These are phyloP conservation scores for Cotesia glomerata DNA, from an alignment of 1,140 invertebrate genomes.

Conservation along the genomic window DNA sequence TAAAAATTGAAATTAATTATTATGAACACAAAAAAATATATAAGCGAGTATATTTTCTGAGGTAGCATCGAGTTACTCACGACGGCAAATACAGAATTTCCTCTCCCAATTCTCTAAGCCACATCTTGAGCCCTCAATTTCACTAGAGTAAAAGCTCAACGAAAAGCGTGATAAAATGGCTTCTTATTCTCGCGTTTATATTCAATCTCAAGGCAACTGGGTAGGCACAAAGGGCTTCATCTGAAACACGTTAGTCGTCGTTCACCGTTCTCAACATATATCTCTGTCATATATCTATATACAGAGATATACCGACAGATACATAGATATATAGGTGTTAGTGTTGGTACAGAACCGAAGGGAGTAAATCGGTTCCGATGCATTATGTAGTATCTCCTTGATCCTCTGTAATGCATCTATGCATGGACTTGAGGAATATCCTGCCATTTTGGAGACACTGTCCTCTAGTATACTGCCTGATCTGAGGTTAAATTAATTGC, in stretches of 20 bases:
- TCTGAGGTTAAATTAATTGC: background rate
- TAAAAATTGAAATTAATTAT: too few species aligned
- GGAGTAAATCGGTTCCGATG: constrained; percentile 41
- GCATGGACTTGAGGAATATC: constrained; percentile 38
- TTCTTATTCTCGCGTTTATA: constrained; percentile 63
- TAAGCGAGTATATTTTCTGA: background rate
- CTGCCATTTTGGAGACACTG: background rate
- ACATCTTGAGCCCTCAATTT: constrained; percentile 58
- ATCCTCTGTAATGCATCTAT: constrained; percentile 55
- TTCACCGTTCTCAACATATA: background rate
- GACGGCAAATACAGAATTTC: background rate
- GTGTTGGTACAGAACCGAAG: background rate
- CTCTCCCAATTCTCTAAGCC: constrained; percentile 42
- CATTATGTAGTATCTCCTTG: constrained; percentile 50
- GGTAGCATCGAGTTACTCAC: background rate
- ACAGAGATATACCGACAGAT: background rate
- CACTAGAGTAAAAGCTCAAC: constrained; percentile 56
- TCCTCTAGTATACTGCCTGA: background rate
- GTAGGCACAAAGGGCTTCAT: constrained; percentile 55
- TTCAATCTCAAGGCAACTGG: constrained; percentile 49
- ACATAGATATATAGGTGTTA: background rate
- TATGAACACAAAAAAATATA: too few species aligned
- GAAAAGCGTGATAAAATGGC: constrained; percentile 58
- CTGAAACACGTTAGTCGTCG: constrained; percentile 22
- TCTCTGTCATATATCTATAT: too few species aligned